phyloP scores from a whole-genome alignment of 2,113 vertebrate species.

The Cryptomyrus ogoouensis region DNA sequence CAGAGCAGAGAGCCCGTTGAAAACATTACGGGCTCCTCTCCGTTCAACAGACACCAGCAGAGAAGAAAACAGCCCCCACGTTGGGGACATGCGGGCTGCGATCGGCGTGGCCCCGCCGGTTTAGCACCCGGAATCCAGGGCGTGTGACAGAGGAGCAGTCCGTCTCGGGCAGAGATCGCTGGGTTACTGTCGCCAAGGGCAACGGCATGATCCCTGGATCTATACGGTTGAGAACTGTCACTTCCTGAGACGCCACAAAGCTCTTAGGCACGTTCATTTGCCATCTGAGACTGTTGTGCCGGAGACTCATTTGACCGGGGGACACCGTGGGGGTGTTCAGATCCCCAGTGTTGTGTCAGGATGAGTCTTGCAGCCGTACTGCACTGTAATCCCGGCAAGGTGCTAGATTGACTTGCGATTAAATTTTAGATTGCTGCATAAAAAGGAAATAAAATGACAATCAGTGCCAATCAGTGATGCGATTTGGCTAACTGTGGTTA shows the following conservation, averaged over 20 bases:
- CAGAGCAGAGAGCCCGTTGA: not conserved
- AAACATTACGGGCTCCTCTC: slow-evolving; percentile 31
- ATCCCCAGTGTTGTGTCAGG: not conserved
- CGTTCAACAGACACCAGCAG: slow-evolving; percentile 16
- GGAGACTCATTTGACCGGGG: slow-evolving; percentile 8
- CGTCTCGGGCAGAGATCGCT: slow-evolving; percentile 30
- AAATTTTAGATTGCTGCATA: not conserved
- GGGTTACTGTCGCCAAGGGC: slow-evolving; percentile 26
- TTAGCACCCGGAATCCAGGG: slow-evolving; percentile 30
- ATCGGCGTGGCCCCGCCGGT: slow-evolving; percentile 32
- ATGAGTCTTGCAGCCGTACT: not conserved
- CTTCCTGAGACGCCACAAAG: not conserved
- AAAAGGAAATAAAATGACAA: not conserved
- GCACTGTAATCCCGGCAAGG: not conserved
- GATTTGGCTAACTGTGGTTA: not conserved
- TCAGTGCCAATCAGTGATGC: not conserved
- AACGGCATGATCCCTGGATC: slow-evolving; percentile 21
- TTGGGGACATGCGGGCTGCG: slow-evolving; percentile 35
- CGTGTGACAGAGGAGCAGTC: slow-evolving; percentile 38
- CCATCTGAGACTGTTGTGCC: slow-evolving; percentile 22
- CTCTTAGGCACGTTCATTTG: slow-evolving; percentile 24
- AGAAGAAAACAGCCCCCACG: slow-evolving; percentile 25
- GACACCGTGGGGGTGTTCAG: not conserved
- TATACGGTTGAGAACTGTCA: slow-evolving; percentile 17
- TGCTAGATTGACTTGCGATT: not conserved